Evolutionary conservation across 2,797 vertebrate genomes (phyloP), one percentile per base, ranked within the genome.

Genomic region (Lagorchestes hirsutus): DNA sequence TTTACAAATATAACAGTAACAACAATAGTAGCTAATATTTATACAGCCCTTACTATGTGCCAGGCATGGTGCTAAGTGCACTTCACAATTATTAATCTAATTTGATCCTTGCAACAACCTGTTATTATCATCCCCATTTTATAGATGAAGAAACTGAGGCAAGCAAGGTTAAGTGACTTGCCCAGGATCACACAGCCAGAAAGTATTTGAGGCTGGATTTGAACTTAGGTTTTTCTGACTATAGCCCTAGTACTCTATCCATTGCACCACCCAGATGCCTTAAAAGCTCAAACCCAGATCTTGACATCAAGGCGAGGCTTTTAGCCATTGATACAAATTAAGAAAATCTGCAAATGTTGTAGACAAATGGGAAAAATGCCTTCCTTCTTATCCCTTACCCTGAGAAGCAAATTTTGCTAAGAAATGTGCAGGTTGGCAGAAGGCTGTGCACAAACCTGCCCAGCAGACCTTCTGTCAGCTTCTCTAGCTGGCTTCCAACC

Each of bases 361-460:
- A 57, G 22, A 67, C 57, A 95, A 90, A 96, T 54, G 50, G 90
- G 95, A 54, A 95, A 50, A 2, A 5, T 91, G 34, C 55, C n/a
- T 90, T 92, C 93, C 50, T 55, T 54, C 22, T 56, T 54, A 16
- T n/a, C 50, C n/a, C 50, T 18, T 40, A 54, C 57, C 22, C 40
- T 87, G 40, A 28, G 40, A 40, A 27, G 74, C 74, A 87, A 87
- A 87, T 87, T 50, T 40, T 46, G 9, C 74, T 50, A 27, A 87
- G 74, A 50, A 87, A 87, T 27, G 24, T 54, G 40, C 3, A 58
- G 24, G 31, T 54, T 54, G 54, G 90, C 22, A 82, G 74, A 82
- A 67, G 67, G 62, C 16, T 0, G 28, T 34, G 27, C 0, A 52
- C 29, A 58, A 82, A 93, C 22, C 50, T 55, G 56, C n/a, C 52